Conservation (phyloP, 2,113 vertebrate species). For the Amblyornis subalaris region DNA sequence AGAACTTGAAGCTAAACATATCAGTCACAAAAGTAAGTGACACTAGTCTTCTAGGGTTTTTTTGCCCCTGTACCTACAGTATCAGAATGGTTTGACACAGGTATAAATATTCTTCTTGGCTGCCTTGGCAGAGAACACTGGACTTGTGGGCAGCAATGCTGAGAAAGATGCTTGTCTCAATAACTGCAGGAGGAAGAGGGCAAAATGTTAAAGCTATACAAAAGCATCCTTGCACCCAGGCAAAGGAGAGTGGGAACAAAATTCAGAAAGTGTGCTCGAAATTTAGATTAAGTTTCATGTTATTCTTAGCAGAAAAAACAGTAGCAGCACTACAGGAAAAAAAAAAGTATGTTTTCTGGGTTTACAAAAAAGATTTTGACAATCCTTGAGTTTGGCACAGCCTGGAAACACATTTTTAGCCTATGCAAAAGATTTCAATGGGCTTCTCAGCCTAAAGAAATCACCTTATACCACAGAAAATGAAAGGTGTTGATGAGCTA, state of each 20-base stretch:
- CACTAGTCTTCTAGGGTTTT: neutral
- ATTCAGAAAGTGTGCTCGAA: neutral
- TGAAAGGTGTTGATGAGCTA: neutral
- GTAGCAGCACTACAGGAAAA: neutral
- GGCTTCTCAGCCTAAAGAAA: neutral
- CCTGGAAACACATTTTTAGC: neutral
- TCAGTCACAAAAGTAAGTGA: neutral
- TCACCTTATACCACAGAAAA: neutral
- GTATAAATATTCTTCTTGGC: neutral
- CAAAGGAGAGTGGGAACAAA: neutral
- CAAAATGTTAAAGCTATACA: neutral
- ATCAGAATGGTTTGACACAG: neutral
- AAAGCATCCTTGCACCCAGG: neutral
- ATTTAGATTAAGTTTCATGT: neutral
- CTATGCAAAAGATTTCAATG: neutral
- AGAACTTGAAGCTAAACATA: neutral
- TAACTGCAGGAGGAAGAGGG: neutral
- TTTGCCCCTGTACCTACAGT: neutral
- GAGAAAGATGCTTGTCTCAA: neutral
- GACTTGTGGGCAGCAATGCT: neutral
- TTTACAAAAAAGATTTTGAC: neutral
- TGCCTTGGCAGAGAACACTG: neutral
- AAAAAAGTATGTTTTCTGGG: neutral
- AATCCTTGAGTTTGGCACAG: neutral
- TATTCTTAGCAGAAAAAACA: neutral